Conservation (phyloP, 2,797 vertebrate species). For the Nannoperca obscura region DNA sequence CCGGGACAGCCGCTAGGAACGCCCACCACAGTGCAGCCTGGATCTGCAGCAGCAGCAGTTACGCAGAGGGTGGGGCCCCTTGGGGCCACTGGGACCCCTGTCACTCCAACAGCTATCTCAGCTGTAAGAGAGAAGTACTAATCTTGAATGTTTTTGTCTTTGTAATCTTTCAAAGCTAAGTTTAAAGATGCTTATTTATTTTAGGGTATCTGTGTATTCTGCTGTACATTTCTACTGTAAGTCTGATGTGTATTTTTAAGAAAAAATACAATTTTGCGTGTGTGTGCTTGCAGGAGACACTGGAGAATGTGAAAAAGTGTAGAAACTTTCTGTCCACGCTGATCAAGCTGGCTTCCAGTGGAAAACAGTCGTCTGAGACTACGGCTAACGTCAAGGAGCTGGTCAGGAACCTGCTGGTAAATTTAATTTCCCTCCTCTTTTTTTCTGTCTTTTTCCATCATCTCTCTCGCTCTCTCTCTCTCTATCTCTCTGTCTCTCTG, state of each 20-base stretch:
- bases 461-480: not conserved
- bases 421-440: not conserved
- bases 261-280: not conserved
- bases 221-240: not conserved
- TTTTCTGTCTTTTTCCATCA: not conserved
- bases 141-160: slow-evolving; percentile 24
- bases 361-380: slow-evolving; percentile 93
- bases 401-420: slow-evolving; percentile 92
- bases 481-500: not conserved
- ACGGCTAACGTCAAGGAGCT: slow-evolving; percentile 93
- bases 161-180: not conserved
- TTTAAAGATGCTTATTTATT: not conserved
- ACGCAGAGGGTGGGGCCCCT: slow-evolving; percentile 74
- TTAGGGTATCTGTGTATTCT: not conserved
- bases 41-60: slow-evolving; percentile 86
- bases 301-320: slow-evolving; percentile 97
- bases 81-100: slow-evolving; percentile 83
- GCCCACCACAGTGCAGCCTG: slow-evolving; percentile 88
- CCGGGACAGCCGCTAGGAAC: slow-evolving; percentile 85
- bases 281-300: slow-evolving; percentile 87
- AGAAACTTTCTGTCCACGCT: slow-evolving; percentile 94
- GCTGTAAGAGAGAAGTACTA: slow-evolving; percentile 81
- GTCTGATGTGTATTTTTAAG: not conserved
- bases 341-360: slow-evolving; percentile 93
- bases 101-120: slow-evolving; percentile 84